These are phyloP conservation scores for Pachypeltis micranthus DNA, from an alignment of 1,140 invertebrate species.

Conservation along the genomic window DNA sequence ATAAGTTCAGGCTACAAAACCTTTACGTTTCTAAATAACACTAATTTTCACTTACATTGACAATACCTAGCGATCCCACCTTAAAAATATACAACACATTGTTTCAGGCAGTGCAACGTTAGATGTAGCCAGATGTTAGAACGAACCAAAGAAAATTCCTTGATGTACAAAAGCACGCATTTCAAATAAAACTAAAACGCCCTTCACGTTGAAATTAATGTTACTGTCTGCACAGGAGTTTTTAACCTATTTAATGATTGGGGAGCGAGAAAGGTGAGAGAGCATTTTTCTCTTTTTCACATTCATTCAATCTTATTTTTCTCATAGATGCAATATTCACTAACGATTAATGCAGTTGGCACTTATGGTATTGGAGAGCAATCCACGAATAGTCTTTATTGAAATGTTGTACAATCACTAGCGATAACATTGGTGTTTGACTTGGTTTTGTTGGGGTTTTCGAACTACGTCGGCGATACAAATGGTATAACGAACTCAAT, in stretches of 20 bases:
- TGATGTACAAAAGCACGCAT: neutral
- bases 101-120: neutral
- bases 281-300: neutral
- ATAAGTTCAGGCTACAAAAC: neutral
- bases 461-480: too few relatives aligned
- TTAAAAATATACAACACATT: neutral
- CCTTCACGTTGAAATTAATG: neutral
- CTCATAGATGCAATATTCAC: neutral
- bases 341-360: neutral
- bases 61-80: too few relatives aligned
- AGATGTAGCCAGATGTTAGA: too few relatives aligned
- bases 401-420: neutral
- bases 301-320: constrained; percentile 3
- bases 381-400: neutral
- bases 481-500: neutral
- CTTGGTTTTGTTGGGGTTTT: too few relatives aligned
- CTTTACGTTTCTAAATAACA: neutral
- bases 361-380: neutral
- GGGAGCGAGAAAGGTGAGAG: neutral
- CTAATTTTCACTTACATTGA: too few relatives aligned
- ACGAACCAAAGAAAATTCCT: neutral
- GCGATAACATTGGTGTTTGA: too few relatives aligned
- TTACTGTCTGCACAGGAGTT: neutral
- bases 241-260: too few relatives aligned
- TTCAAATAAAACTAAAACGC: neutral